These are phyloP conservation scores for Anodontia alba DNA, from an alignment of 2,888 invertebrate genomes.

Conservation along the genomic window DNA sequence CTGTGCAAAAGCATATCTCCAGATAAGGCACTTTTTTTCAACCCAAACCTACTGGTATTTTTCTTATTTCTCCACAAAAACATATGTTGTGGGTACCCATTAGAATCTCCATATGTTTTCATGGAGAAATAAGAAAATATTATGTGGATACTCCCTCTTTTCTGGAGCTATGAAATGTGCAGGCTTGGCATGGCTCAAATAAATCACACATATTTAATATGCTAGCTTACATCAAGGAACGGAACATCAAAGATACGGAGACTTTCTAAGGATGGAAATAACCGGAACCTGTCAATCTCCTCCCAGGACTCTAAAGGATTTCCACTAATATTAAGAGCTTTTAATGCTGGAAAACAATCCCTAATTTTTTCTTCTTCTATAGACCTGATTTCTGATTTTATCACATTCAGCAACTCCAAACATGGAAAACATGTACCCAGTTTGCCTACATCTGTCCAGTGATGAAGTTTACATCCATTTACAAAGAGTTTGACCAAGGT, in stretches of 20 bases:
- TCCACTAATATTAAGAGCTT: slow-evolving; percentile 90
- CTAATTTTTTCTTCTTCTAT: slow-evolving; percentile 49
- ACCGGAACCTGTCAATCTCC: slow-evolving; percentile 93
- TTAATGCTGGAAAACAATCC: slow-evolving; percentile 87
- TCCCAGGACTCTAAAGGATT: slow-evolving; percentile 94
- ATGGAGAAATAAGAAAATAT: too few relatives aligned
- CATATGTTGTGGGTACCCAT: too few relatives aligned
- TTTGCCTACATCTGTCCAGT: slow-evolving; percentile 93
- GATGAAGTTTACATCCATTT: slow-evolving; percentile 93
- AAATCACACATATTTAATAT: too few relatives aligned
- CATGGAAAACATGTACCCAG: slow-evolving; percentile 94
- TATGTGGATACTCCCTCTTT: too few relatives aligned
- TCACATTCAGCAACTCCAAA: slow-evolving; percentile 92
- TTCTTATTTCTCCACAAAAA: too few relatives aligned
- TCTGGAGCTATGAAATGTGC: too few relatives aligned
- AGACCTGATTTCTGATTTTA: slow-evolving; percentile 78
- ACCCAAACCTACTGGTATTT: too few relatives aligned
- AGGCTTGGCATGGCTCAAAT: too few relatives aligned
- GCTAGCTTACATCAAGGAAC: slow-evolving; percentile 86
- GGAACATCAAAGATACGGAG: slow-evolving; percentile 92
- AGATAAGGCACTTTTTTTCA: too few relatives aligned
- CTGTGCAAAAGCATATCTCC: too few relatives aligned
- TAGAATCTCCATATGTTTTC: too few relatives aligned
- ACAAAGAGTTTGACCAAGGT: slow-evolving; percentile 93
- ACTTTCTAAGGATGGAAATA: slow-evolving; percentile 93